phyloP scores from a whole-genome alignment of 92 coral and sea anemone genomes.

The Phenganax subtilis region DNA sequence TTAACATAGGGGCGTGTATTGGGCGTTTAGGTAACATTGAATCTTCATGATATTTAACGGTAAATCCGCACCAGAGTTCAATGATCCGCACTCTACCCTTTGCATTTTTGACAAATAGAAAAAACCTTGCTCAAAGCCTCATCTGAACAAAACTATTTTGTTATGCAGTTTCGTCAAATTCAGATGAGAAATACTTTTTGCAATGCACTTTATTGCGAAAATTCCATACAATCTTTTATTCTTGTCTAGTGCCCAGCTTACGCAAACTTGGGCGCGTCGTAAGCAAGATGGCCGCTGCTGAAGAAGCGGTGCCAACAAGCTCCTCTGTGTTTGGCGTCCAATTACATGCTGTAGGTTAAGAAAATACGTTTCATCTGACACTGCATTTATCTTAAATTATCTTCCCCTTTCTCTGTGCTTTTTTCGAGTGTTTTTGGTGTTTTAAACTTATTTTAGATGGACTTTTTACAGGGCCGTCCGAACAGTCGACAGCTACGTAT shows the following conservation, averaged over 20 bases:
- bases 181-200: too few relatives aligned
- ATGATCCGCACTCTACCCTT: too few relatives aligned
- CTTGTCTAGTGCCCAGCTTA: slow-evolving; percentile 9
- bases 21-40: too few relatives aligned
- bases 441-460: not conserved
- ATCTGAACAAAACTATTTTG: too few relatives aligned
- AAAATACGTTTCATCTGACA: not conserved
- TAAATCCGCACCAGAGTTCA: too few relatives aligned
- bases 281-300: slow-evolving; percentile 40
- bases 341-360: not conserved
- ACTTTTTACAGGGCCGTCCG: not conserved
- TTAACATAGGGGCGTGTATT: too few relatives aligned
- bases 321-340: slow-evolving; percentile 24
- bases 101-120: too few relatives aligned
- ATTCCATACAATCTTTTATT: not conserved
- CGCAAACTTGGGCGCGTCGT: slow-evolving; percentile 13
- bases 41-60: too few relatives aligned
- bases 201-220: too few relatives aligned
- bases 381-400: not conserved
- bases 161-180: too few relatives aligned
- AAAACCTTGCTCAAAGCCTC: too few relatives aligned
- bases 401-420: not conserved
- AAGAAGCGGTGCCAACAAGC: not conserved
- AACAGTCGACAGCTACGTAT: slow-evolving; percentile 30
- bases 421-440: not conserved